Conservation (phyloP, 1,140 invertebrate genomes). For the Meloidogyne floridensis region DNA sequence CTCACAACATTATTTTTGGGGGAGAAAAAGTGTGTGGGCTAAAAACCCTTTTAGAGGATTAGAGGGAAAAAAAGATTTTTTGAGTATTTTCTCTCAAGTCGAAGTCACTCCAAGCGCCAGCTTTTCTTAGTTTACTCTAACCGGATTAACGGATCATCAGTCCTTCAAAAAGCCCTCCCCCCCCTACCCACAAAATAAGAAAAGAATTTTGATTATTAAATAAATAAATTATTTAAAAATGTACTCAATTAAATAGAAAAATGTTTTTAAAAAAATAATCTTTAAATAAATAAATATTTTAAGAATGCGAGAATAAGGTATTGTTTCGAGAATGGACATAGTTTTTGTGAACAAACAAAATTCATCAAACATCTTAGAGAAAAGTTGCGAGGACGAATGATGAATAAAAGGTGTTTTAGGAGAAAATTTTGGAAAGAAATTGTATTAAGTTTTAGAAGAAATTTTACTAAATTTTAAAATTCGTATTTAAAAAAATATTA, state of each 20-base stretch:
- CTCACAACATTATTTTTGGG: not conserved
- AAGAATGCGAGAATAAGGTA: no score
- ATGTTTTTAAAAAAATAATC: no score
- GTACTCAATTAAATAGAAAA: not conserved
- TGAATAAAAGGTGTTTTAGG: no score
- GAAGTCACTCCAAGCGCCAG: not conserved
- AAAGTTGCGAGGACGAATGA: no score
- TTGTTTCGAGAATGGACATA: no score
- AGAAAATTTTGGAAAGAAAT: no score
- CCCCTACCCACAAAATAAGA: not conserved
- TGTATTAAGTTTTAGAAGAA: no score
- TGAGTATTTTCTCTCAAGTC: not conserved
- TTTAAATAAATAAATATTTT: no score
- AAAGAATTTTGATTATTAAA: not conserved
- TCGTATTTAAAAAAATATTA: no score
- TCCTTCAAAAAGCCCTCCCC: not conserved
- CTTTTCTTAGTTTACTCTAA: not conserved
- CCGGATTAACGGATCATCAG: constrained; percentile 5
- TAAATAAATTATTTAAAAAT: not conserved
- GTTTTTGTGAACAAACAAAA: no score
- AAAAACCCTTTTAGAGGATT: constrained; percentile 7
- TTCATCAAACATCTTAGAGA: no score
- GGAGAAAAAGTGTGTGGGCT: not conserved
- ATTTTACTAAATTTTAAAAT: no score
- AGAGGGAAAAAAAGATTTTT: not conserved